phyloP scores from a whole-genome alignment of 2,113 vertebrate species.

The Promerops cafer region DNA sequence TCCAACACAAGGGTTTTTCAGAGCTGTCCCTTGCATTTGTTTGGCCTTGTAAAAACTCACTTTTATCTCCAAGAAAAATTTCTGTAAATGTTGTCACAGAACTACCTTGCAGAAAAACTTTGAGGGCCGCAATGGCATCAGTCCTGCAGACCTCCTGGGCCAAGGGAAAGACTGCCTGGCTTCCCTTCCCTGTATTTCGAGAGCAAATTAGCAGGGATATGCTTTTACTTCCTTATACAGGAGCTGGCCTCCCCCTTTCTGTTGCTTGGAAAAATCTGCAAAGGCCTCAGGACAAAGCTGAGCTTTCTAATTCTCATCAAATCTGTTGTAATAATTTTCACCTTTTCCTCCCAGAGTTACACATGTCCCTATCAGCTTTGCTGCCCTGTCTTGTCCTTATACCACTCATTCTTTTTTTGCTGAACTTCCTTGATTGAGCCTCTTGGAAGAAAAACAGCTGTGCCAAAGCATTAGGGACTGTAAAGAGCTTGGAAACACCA shows the following conservation, averaged over 20 bases:
- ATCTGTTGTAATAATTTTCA: neutral
- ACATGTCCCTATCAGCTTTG: neutral
- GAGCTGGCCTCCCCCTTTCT: neutral
- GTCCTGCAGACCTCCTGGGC: neutral
- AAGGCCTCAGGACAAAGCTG: neutral
- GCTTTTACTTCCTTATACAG: neutral
- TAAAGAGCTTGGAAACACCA: neutral
- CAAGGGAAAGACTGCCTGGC: neutral
- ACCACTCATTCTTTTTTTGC: neutral
- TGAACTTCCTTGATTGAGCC: neutral
- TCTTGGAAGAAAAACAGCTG: neutral
- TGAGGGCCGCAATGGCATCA: neutral
- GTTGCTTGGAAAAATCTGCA: neutral
- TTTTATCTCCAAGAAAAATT: neutral
- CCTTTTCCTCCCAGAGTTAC: neutral
- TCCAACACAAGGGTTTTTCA: neutral
- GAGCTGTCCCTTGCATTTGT: neutral
- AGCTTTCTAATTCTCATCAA: neutral
- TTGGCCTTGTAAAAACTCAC: neutral
- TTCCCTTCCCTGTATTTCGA: neutral
- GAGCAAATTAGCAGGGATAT: neutral
- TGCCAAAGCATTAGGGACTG: neutral
- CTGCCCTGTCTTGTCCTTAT: neutral
- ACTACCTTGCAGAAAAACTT: neutral
- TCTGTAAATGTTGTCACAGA: neutral